A percentile compares a stretch with the other conserved stretches of the same genome.
Conservation (phyloP, 2,797 vertebrate genomes). For the Yasuhikotakia modesta region DNA sequence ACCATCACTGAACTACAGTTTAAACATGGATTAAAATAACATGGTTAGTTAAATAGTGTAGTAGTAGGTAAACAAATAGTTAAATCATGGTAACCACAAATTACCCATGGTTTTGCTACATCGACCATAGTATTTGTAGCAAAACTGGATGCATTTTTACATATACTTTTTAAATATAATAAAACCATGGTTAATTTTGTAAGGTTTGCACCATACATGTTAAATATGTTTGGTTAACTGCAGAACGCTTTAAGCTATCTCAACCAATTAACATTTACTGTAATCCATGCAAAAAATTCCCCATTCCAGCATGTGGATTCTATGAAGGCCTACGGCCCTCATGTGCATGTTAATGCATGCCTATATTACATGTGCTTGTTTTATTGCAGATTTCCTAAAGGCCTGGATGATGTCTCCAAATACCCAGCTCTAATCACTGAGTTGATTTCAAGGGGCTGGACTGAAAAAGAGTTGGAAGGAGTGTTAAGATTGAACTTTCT, state of each 20-base stretch:
- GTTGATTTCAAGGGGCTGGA: conserved; percentile 84
- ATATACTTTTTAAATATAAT: too few species aligned
- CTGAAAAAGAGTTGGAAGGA: conserved; percentile 77
- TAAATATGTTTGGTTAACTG: background rate
- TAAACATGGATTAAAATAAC: too few species aligned
- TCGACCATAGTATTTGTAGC: too few species aligned
- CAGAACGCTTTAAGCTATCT: background rate
- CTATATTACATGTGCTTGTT: conserved; percentile 9
- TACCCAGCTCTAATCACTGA: conserved; percentile 88
- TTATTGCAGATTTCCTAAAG: conserved; percentile 81
- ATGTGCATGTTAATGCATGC: conserved; percentile 12
- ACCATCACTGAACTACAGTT: too few species aligned
- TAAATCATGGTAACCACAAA: too few species aligned
- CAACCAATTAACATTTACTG: too few species aligned
- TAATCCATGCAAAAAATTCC: background rate
- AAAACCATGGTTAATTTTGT: too few species aligned
- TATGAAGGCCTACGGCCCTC: background rate
- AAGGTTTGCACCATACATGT: too few species aligned
- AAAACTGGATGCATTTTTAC: too few species aligned
- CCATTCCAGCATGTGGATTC: background rate
- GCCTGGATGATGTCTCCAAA: conserved; percentile 89
- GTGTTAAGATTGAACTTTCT: conserved; percentile 87
- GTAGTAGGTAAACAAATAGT: too few species aligned
- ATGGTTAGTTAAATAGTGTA: too few species aligned
- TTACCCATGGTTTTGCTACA: too few species aligned